These are phyloP conservation scores for Harpalus rufipes DNA, from an alignment of 2,888 invertebrate genomes.

Conservation along the genomic window DNA sequence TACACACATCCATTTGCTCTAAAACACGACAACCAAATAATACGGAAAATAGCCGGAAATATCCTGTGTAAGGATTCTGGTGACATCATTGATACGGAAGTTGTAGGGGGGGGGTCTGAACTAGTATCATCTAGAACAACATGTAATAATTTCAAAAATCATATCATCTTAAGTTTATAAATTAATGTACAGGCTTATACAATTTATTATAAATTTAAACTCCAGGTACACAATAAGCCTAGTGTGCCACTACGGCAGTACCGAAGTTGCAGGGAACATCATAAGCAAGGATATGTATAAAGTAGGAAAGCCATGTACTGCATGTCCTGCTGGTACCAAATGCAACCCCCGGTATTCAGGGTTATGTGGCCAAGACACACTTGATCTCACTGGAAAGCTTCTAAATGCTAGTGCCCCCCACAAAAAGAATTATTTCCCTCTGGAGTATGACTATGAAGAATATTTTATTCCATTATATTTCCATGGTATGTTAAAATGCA, in stretches of 20 bases:
- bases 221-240: constrained; percentile 49
- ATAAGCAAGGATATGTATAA: constrained; percentile 42
- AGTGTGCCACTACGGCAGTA: constrained; percentile 60
- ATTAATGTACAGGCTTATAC: no score
- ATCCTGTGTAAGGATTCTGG: no score
- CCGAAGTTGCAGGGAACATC: constrained; percentile 40
- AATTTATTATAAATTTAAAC: constrained; percentile 1
- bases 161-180: no score
- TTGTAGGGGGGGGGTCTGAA: no score
- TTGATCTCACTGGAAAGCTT: background rate
- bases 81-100: no score
- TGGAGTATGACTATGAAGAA: background rate
- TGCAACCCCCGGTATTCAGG: constrained; percentile 69
- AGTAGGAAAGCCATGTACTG: constrained; percentile 39
- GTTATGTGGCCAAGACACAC: constrained; percentile 71
- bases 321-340: constrained; percentile 6
- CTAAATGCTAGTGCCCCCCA: background rate
- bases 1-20: no score
- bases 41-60: no score
- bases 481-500: no score
- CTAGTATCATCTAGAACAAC: no score
- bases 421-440: background rate
- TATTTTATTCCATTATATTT: background rate
- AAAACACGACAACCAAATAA: no score
- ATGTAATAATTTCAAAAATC: no score